phyloP scores from a whole-genome alignment of 2,113 vertebrate genomes.

The Ascaphus truei region DNA sequence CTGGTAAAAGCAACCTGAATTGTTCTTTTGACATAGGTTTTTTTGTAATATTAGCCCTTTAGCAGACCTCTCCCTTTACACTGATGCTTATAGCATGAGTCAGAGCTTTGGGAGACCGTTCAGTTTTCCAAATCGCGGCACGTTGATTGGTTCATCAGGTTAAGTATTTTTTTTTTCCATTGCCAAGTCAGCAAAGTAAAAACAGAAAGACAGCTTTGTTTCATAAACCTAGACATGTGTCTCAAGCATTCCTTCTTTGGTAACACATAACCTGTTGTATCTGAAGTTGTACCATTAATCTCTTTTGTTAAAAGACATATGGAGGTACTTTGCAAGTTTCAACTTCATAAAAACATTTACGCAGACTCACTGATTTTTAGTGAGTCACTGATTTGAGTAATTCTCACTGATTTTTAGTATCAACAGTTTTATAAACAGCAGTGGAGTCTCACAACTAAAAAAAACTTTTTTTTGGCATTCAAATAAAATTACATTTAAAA shows the following conservation, averaged over 20 bases:
- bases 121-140: constrained; percentile 34
- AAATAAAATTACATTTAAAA: too few species aligned
- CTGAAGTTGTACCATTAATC: not conserved
- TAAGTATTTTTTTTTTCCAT: constrained; percentile 25
- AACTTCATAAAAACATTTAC: too few species aligned
- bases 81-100: constrained; percentile 35
- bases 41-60: constrained; percentile 8
- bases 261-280: constrained; percentile 25
- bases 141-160: constrained; percentile 17
- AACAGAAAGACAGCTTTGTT: constrained; percentile 20
- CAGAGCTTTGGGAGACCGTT: constrained; percentile 19
- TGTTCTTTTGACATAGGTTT: constrained; percentile 11
- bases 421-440: too few species aligned
- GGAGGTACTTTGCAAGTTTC: too few species aligned
- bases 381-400: too few species aligned
- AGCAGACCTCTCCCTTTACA: constrained; percentile 19
- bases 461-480: too few species aligned
- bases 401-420: too few species aligned
- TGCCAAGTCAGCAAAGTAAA: constrained; percentile 20
- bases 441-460: too few species aligned
- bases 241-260: constrained; percentile 8
- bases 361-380: too few species aligned
- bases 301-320: constrained; percentile 9
- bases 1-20: not conserved
- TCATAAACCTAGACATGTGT: constrained; percentile 16